phyloP scores from a whole-genome alignment of 2,113 vertebrate species.

The Genyomyrus donnyi region DNA sequence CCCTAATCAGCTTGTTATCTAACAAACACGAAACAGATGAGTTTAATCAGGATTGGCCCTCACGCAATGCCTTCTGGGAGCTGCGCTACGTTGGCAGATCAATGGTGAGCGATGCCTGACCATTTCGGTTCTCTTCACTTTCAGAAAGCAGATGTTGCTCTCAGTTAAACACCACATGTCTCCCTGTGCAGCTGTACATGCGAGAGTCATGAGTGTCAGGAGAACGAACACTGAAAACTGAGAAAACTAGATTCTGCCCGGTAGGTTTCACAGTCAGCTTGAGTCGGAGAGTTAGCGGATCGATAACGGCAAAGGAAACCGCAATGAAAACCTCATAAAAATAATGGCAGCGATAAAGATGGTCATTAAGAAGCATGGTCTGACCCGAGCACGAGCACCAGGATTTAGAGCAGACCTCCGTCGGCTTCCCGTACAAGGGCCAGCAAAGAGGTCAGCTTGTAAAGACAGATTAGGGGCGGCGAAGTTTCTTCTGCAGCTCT shows the following conservation, averaged over 20 bases:
- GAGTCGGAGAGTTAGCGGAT: neutral
- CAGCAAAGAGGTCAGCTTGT: neutral
- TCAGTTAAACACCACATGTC: neutral
- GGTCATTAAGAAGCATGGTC: neutral
- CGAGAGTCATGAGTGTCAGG: neutral
- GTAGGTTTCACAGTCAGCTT: neutral
- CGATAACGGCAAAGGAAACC: neutral
- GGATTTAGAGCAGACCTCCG: neutral
- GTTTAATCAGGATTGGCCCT: neutral
- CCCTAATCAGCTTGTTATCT: neutral
- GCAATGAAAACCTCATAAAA: neutral
- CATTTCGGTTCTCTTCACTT: neutral
- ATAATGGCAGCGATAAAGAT: conserved; percentile 4
- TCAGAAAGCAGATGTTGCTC: neutral
- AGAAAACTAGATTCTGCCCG: neutral
- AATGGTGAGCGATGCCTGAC: neutral
- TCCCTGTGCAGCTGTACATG: neutral
- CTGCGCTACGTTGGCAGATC: neutral
- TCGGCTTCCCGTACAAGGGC: neutral
- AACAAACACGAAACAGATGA: neutral
- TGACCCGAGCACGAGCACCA: neutral
- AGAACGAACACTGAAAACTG: too few species aligned
- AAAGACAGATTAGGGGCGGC: neutral
- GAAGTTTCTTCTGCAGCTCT: neutral
- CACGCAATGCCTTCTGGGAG: neutral